phyloP scores from a whole-genome alignment of 2,888 invertebrate genomes.

The Phaonia tiefii region DNA sequence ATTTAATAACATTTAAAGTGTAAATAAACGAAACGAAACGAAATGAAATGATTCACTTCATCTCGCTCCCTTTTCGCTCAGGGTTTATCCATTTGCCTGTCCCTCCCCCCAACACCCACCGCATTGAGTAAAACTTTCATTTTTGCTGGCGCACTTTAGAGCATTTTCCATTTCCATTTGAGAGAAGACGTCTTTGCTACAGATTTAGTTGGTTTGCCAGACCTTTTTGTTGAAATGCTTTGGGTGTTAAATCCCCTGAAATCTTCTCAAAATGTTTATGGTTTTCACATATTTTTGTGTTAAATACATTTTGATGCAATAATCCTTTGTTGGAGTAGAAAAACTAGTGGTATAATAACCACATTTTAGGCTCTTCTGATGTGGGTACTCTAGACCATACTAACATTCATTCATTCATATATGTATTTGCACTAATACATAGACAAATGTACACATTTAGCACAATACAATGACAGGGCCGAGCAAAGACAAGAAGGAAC shows the following conservation, averaged over 20 bases:
- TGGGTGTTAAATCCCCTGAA: constrained; percentile 49
- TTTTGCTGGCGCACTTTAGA: neutral
- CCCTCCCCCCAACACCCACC: neutral
- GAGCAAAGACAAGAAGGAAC: constrained; percentile 40
- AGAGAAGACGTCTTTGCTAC: constrained; percentile 4
- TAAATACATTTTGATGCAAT: constrained; percentile 62
- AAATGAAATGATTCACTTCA: no score
- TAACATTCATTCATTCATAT: no score
- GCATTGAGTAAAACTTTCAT: no score
- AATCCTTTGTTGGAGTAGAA: constrained; percentile 55
- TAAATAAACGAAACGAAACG: constrained; percentile 6
- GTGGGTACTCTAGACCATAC: constrained; percentile 43
- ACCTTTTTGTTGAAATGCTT: constrained; percentile 44
- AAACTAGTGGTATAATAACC: constrained; percentile 42
- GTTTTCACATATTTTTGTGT: constrained; percentile 59
- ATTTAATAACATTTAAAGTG: constrained; percentile 24
- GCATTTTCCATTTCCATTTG: constrained; percentile 30
- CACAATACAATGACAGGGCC: constrained; percentile 21
- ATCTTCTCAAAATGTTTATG: constrained; percentile 56
- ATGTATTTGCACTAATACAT: constrained; percentile 14
- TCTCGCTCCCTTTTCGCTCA: no score
- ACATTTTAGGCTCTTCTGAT: constrained; percentile 57
- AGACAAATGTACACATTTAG: neutral
- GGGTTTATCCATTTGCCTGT: neutral
- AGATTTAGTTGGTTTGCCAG: constrained; percentile 12